Evolutionary conservation across 2,797 vertebrate genomes (phyloP), one percentile per base, ranked within the genome.

Genomic region (Oreortyx pictus): DNA sequence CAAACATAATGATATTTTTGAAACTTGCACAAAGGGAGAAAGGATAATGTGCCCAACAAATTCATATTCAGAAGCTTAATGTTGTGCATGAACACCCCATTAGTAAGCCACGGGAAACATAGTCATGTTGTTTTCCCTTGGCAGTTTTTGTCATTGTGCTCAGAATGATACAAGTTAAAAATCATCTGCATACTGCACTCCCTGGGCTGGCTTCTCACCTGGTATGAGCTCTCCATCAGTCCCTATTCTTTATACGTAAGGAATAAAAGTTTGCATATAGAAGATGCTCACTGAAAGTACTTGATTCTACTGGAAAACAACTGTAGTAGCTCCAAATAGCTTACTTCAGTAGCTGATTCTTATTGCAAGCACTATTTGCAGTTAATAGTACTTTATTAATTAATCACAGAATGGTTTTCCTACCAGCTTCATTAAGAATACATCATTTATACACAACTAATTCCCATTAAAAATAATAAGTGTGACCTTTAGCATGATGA

Each of bases 41-140:
- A 81, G 59, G 27, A 60, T 93, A 84, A 77, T 35, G 49, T 70
- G 47, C 88, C 92, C 90, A 95, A 85, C 56, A 89, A 91, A 90
- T 79, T 86, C 73, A 86, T 83, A 92, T 91, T 95, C 82, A 92
- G 90, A 92, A 93, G 76, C 82, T 80, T 96, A 94, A 72, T 79
- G 77, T 70, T 96, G 91, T 93, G 91, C 71, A 88, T 90, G 82
- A 94, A 61, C 72, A 94, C 89, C 74, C 89, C 81, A 88, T 95
- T 96, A 94, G 76, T 88, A 79, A 93, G 88, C 95, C 92, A 93
- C 46, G 76, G 88, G 86, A 93, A 94, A 86, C 70, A 71, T 5
- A 87, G 70, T 75, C 7, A 13, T 66, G n/a, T 89, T 94, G 61
- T 88, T 92, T 88, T 94, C 91, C 92, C 83, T 74, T 82, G 64